Conservation (phyloP, 2,113 vertebrate genomes). For the Salvator merianae region DNA sequence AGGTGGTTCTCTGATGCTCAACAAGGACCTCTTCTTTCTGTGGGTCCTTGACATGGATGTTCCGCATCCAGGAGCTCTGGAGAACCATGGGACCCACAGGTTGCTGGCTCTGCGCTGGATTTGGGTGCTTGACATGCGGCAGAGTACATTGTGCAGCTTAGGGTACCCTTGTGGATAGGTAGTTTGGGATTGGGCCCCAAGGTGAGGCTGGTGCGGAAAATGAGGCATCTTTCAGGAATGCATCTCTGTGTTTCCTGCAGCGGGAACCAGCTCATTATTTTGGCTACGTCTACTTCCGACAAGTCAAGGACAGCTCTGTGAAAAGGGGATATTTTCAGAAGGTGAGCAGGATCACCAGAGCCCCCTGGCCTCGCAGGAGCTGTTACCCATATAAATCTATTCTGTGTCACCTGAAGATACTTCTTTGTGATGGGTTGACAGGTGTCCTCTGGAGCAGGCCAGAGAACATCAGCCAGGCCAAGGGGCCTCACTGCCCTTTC, state of each 20-base stretch:
- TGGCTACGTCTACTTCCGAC: slow-evolving; percentile 93
- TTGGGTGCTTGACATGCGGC: background rate
- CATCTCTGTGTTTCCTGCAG: slow-evolving; percentile 64
- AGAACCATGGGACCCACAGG: background rate
- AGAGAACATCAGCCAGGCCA: background rate
- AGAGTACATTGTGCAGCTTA: no score
- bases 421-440: background rate
- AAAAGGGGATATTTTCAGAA: slow-evolving; percentile 98
- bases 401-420: background rate
- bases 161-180: background rate
- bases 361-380: background rate
- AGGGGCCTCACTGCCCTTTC: background rate
- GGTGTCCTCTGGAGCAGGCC: background rate
- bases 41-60: no score
- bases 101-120: background rate
- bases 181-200: background rate
- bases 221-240: background rate
- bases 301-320: slow-evolving; percentile 91
- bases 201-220: fast-evolving
- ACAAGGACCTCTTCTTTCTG: no score
- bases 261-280: slow-evolving; percentile 87
- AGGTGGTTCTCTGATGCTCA: no score
- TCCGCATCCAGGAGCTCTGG: no score
- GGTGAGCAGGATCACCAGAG: slow-evolving; percentile 73
- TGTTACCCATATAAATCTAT: background rate